phyloP scores from a whole-genome alignment of 2,888 invertebrate genomes.

The Entomobrya proxima region DNA sequence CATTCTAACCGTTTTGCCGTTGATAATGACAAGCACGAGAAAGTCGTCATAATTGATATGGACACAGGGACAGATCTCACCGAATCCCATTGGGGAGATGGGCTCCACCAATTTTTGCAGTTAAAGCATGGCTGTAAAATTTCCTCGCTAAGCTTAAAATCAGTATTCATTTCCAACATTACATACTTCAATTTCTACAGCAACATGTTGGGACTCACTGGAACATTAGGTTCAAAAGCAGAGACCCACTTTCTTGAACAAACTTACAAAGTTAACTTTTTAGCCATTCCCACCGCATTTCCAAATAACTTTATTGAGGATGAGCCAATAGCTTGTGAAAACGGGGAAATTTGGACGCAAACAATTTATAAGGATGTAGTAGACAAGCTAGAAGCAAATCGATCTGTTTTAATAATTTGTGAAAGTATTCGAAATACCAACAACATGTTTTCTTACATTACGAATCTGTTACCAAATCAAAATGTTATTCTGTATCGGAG shows the following conservation, averaged over 20 bases:
- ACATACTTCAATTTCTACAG: conserved; percentile 75
- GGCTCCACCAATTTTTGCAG: conserved; percentile 78
- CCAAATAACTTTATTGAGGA: conserved; percentile 1
- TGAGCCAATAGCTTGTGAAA: neutral
- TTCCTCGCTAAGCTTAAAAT: conserved; percentile 76
- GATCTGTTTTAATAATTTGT: conserved; percentile 39
- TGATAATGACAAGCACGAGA: conserved; percentile 59
- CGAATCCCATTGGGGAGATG: conserved; percentile 77
- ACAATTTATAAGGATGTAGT: too few relatives aligned
- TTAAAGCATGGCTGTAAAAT: conserved; percentile 77
- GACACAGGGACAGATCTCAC: conserved; percentile 77
- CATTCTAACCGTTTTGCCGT: conserved; percentile 64
- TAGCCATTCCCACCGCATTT: conserved; percentile 76
- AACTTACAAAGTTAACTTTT: conserved; percentile 76
- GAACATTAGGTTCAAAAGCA: conserved; percentile 77
- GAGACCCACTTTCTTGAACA: conserved; percentile 76
- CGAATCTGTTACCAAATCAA: too few relatives aligned
- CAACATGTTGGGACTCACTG: conserved; percentile 77
- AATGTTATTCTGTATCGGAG: neutral
- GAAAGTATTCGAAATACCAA: conserved; percentile 3
- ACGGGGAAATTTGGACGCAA: neutral
- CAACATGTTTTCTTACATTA: too few relatives aligned
- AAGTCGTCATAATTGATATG: conserved; percentile 39
- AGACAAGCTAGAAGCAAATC: too few relatives aligned
- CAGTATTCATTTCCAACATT: conserved; percentile 78